phyloP scores from a whole-genome alignment of 2,113 vertebrate species.

The Gavialis gangeticus region DNA sequence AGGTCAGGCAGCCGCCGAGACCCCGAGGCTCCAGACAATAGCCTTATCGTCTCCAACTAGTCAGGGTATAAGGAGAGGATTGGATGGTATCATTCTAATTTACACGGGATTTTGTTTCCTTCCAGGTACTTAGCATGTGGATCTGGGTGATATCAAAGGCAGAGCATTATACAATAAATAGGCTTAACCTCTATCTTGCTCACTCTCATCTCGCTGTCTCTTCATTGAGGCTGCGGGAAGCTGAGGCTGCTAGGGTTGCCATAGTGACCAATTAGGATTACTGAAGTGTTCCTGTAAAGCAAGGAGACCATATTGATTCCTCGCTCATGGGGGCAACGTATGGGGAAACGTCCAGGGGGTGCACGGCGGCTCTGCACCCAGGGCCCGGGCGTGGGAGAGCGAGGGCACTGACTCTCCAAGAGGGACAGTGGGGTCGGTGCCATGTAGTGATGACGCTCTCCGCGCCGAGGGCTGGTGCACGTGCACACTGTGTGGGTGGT shows the following conservation, averaged over 20 bases:
- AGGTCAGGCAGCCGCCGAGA: conserved; percentile 3
- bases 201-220: conserved; percentile 65
- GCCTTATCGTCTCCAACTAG: conserved; percentile 29
- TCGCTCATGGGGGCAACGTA: conserved; percentile 37
- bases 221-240: conserved; percentile 46
- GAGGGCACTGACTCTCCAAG: neutral
- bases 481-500: neutral
- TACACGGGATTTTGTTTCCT: conserved; percentile 64
- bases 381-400: neutral
- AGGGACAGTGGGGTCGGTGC: too few species aligned
- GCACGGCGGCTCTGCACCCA: neutral
- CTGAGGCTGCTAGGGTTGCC: conserved; percentile 68
- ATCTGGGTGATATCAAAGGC: conserved; percentile 69
- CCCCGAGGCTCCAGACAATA: conserved; percentile 35
- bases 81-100: conserved; percentile 40
- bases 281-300: conserved; percentile 65
- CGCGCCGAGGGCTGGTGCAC: neutral
- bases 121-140: conserved; percentile 70
- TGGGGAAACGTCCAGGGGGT: neutral
- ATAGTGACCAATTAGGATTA: conserved; percentile 76
- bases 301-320: conserved; percentile 66
- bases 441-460: too few species aligned
- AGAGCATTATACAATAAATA: conserved; percentile 66
- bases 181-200: conserved; percentile 66
- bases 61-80: conserved; percentile 49